Evolutionary conservation across 2,113 vertebrate genomes (phyloP).

Genomic region (Malurus cyaneus): DNA sequence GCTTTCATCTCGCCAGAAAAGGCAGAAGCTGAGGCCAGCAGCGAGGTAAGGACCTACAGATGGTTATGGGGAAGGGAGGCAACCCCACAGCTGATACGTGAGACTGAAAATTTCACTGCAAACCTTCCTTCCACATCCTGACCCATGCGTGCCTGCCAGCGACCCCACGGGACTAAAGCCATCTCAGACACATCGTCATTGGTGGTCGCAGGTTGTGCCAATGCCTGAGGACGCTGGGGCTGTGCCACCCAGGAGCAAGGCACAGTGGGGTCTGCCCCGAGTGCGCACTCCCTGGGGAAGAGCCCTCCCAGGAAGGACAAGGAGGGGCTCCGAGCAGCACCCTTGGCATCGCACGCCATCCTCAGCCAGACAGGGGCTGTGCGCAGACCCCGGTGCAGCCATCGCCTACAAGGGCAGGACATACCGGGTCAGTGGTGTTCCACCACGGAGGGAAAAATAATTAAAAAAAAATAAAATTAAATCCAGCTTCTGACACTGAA

Average conservation of each 20-base stretch:
- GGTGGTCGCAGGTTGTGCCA: background rate
- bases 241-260: background rate
- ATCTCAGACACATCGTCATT: background rate
- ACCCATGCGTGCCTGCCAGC: fast-evolving
- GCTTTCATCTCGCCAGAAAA: background rate
- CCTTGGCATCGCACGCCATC: fast-evolving
- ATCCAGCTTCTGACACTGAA: background rate
- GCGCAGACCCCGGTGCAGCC: fast-evolving
- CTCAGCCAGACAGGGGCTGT: background rate
- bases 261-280: background rate
- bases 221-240: fast-evolving
- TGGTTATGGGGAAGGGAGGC: background rate
- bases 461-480: background rate
- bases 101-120: background rate
- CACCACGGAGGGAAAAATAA: fast-evolving
- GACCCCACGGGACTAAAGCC: background rate
- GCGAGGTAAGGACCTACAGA: background rate
- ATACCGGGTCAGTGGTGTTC: fast-evolving
- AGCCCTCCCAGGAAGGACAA: background rate
- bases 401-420: background rate
- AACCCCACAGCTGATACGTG: background rate
- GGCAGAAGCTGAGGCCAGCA: fast-evolving
- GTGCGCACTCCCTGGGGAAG: fast-evolving
- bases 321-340: background rate
- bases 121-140: background rate